Percentiles rank a stretch among this genome's conserved stretches.
These are phyloP conservation scores for Druon quercuslanigerum DNA, from an alignment of 1,140 invertebrate genomes.

Conservation along the genomic window DNA sequence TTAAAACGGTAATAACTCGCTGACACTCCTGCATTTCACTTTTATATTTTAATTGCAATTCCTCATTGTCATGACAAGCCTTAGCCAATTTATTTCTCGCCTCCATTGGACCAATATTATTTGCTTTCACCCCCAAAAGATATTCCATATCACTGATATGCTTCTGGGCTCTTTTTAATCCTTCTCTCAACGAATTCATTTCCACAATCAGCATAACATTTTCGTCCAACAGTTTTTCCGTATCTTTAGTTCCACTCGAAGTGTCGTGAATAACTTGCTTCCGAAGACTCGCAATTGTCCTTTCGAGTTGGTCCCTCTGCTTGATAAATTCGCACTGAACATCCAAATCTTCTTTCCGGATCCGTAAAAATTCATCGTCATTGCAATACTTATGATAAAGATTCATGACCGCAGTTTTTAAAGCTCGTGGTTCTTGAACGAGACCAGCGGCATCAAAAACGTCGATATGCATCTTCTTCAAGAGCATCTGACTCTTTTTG, in stretches of 20 bases:
- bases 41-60: conserved; percentile 75
- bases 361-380: conserved; percentile 80
- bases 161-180: conserved; percentile 80
- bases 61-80: conserved; percentile 78
- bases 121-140: conserved; percentile 79
- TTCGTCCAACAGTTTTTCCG: conserved; percentile 79
- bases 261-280: conserved; percentile 76
- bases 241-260: conserved; percentile 67
- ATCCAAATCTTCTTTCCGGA: conserved; percentile 81
- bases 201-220: conserved; percentile 86
- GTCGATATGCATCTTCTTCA: conserved; percentile 87
- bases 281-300: conserved; percentile 80
- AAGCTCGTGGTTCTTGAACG: conserved; percentile 84
- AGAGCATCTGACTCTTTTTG: conserved; percentile 80
- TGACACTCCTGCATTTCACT: conserved; percentile 63
- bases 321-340: conserved; percentile 86
- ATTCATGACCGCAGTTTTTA: conserved; percentile 86
- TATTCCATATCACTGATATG: conserved; percentile 83
- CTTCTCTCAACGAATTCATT: conserved; percentile 82
- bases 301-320: conserved; percentile 87
- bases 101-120: conserved; percentile 76
- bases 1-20: conserved; percentile 54
- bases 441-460: conserved; percentile 84
- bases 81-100: conserved; percentile 78
- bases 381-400: conserved; percentile 87